Base-by-base conservation (phyloP, 2,888 invertebrate species). In the Plagiodera versicolora region DNA sequence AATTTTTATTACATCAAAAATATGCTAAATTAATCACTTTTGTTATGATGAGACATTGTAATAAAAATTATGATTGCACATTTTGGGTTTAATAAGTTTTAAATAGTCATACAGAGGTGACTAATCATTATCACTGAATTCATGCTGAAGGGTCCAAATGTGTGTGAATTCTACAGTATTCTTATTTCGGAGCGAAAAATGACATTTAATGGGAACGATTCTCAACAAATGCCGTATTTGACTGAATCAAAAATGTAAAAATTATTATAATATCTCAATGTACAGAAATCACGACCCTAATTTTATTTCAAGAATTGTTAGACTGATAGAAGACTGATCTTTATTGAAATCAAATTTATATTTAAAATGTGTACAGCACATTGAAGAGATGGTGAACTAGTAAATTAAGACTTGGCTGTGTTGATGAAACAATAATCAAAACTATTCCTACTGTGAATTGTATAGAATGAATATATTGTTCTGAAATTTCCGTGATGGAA, bases 321-420 rank as follows among this genome's bases (percentile, higher is more conserved):
- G 39, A 39, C 39, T 39, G 39, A n/a, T 39, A 5, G 2, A 39
- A 39, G 39, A 39, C 39, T 39, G 39, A 39, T 39, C 14, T 14
- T 39, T 39, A 39, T 39, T 14, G 39, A 39, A 39, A 14, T 14
- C 10, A 39, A 39, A 14, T 14, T 32, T 11, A 8, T 32, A 32
- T 32, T 11, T 39, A n/a, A 39, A n/a, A 39, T 39, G 39, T 39
- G 39, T 39, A 10, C 39, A 39, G 14, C 39, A 39, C 14, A 39
- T 39, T 14, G 14, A 39, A 14, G 14, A 14, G 14, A 39, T 39
- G 14, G 39, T 39, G 8, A 39, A 39, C 39, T 39, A 39, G n/a
- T 39, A 39, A n/a, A 39, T n/a, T 39, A 39, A 39, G 39, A 39
- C 14, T 39, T 39, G 39, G 39, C 39, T 39, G 39, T 39, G 39